phyloP scores from a whole-genome alignment of 2,888 invertebrate species.

The Exephanes ischioxanthus region DNA sequence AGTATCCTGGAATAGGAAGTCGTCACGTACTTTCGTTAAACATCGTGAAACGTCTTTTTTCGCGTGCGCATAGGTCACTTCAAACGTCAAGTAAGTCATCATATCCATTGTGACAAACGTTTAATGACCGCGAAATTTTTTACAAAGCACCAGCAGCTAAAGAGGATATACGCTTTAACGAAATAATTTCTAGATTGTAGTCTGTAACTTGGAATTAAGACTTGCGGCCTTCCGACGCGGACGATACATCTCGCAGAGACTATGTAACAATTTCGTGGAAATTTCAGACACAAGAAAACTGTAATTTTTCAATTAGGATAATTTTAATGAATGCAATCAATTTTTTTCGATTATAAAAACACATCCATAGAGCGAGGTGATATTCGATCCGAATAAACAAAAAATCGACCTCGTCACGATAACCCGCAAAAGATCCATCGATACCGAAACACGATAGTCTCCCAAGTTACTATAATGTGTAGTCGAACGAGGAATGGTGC shows the following conservation, averaged over 20 bases:
- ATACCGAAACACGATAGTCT: slow-evolving; percentile 12
- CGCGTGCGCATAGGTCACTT: slow-evolving; percentile 53
- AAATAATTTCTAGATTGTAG: slow-evolving; percentile 72
- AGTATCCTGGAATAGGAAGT: slow-evolving; percentile 23
- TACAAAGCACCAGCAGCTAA: slow-evolving; percentile 64
- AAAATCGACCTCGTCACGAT: slow-evolving; percentile 29
- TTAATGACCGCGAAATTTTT: slow-evolving; percentile 71
- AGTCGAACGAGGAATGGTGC: background rate
- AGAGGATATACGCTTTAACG: slow-evolving; percentile 76
- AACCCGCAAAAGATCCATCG: slow-evolving; percentile 25
- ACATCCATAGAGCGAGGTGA: background rate
- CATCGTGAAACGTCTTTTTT: slow-evolving; percentile 36
- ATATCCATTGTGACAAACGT: slow-evolving; percentile 68
- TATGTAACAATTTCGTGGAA: background rate
- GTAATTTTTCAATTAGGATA: background rate
- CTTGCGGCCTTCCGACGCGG: slow-evolving; percentile 2
- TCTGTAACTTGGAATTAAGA: slow-evolving; percentile 59
- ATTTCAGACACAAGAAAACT: background rate
- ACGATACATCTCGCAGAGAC: background rate
- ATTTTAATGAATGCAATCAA: background rate
- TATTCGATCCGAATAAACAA: background rate
- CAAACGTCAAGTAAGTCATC: slow-evolving; percentile 47
- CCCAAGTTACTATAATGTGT: slow-evolving; percentile 2
- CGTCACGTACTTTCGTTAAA: slow-evolving; percentile 37
- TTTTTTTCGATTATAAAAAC: background rate